Conservation (phyloP, 2,888 invertebrate species). For the Coelogynopora nodosa region DNA sequence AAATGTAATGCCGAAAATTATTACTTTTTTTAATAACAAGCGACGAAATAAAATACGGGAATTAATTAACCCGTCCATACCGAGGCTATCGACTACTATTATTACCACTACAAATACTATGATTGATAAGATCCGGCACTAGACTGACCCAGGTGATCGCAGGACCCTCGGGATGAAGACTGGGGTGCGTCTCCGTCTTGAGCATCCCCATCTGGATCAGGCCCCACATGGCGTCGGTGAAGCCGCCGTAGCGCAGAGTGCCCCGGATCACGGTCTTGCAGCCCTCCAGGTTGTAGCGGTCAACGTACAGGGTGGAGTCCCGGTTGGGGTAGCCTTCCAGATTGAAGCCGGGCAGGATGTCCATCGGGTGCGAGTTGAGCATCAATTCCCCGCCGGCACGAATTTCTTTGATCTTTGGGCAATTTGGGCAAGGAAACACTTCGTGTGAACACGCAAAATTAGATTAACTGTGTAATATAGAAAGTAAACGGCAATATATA, state of each 20-base stretch:
- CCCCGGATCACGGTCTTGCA: slow-evolving; percentile 84
- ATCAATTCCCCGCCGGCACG: slow-evolving; percentile 82
- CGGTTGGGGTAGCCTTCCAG: slow-evolving; percentile 94
- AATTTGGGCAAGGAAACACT: too few relatives aligned
- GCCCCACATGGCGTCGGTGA: slow-evolving; percentile 79
- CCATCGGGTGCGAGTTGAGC: slow-evolving; percentile 73
- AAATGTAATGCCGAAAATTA: too few relatives aligned
- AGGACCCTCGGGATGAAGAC: slow-evolving; percentile 86
- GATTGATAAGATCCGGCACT: too few relatives aligned
- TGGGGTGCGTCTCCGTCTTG: slow-evolving; percentile 77
- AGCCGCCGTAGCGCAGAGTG: slow-evolving; percentile 86
- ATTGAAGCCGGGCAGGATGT: slow-evolving; percentile 91
- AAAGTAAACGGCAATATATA: too few relatives aligned
- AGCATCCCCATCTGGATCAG: slow-evolving; percentile 82
- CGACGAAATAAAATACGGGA: too few relatives aligned
- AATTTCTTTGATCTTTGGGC: slow-evolving; percentile 84
- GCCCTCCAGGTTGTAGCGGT: slow-evolving; percentile 78
- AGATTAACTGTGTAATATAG: too few relatives aligned
- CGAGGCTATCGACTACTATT: too few relatives aligned
- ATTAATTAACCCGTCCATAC: too few relatives aligned
- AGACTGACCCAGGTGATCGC: slow-evolving; percentile 87
- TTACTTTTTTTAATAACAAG: too few relatives aligned
- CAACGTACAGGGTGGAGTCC: slow-evolving; percentile 82
- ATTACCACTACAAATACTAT: too few relatives aligned
- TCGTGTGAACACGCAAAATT: too few relatives aligned